Evolutionary conservation across 2,113 vertebrate species (phyloP), one percentile per base, ranked within the genome.

Genomic region (Erpornis zantholeuca): DNA sequence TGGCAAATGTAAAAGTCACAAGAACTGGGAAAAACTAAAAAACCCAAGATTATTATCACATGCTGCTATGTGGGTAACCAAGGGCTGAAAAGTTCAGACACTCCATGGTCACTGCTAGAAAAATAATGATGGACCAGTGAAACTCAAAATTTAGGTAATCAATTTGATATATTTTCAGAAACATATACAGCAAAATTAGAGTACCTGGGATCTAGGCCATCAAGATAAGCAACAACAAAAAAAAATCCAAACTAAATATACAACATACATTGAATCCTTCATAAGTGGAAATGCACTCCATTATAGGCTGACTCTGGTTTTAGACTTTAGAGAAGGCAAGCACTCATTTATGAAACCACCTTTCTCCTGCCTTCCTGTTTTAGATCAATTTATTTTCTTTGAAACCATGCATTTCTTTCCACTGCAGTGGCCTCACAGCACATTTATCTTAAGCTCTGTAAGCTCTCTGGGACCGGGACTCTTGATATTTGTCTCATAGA

Each of bases 271-370:
- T 76, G 79, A 84, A 77, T 63, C 35, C 16, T 80, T 88, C 64
- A 8, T 70, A 77, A 88, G 40, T 66, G 72, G 42, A 79, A 93
- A 90, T 20, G 45, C 31, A 70, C 22, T 88, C 82, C 40, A 77
- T 91, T 91, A 73, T 18, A 82, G 52, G 29, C n/a, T 54, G 27
- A 77, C 28, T 87, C 25, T 59, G 65, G 40, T 70, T 92, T 93
- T 63, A 80, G 79, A 77, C 40, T 83, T 88, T 3, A 53, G 20
- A 96, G 64, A 83, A 92, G 52, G 85, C 56, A 93, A 75, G 59
- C 56, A 88, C n/a, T 93, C 92, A 78, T 83, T 96, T 94, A 94
- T 35, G 88, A 96, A 97, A 97, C 76, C 93, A 90, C 93, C 68
- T 29, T 86, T 93, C 90, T 88, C 93, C 80, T 95, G 79, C 64